These are phyloP conservation scores for Pygoscelis adeliae DNA, from an alignment of 2,113 vertebrate genomes.

Conservation along the genomic window DNA sequence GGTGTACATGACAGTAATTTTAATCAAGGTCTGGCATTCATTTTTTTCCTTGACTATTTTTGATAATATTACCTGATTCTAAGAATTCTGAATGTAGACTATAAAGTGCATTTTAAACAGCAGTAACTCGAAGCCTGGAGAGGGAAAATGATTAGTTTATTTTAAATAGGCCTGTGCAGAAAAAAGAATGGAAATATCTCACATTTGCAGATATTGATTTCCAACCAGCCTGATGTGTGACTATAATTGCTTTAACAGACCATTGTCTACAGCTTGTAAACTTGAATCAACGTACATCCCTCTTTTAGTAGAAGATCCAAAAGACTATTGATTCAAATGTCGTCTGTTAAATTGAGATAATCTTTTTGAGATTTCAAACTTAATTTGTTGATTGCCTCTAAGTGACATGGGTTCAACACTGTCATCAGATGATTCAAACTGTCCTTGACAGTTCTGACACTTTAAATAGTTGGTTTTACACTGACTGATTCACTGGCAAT, in stretches of 20 bases:
- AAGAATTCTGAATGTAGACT: neutral
- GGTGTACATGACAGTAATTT: neutral
- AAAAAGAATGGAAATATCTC: neutral
- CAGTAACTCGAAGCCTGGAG: neutral
- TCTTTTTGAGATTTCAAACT: slow-evolving; percentile 45
- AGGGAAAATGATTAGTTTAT: neutral
- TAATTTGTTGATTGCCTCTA: slow-evolving; percentile 57
- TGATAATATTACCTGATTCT: neutral
- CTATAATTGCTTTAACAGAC: slow-evolving; percentile 41
- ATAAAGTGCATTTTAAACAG: slow-evolving; percentile 25
- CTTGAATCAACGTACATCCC: neutral
- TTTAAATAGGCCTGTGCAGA: neutral
- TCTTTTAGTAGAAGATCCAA: neutral
- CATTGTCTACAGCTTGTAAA: slow-evolving; percentile 51
- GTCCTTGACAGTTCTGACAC: slow-evolving; percentile 59
- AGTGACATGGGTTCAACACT: slow-evolving; percentile 24
- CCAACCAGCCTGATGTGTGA: neutral
- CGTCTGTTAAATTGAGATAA: slow-evolving; percentile 18
- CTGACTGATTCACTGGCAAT: neutral
- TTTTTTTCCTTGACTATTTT: neutral
- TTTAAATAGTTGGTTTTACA: neutral
- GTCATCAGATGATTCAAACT: neutral
- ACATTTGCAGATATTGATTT: slow-evolving; percentile 54
- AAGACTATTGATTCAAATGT: slow-evolving; percentile 27
- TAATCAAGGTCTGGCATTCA: neutral